Conservation (phyloP, 2,888 invertebrate genomes). For the Choristoneura rosaceana region DNA sequence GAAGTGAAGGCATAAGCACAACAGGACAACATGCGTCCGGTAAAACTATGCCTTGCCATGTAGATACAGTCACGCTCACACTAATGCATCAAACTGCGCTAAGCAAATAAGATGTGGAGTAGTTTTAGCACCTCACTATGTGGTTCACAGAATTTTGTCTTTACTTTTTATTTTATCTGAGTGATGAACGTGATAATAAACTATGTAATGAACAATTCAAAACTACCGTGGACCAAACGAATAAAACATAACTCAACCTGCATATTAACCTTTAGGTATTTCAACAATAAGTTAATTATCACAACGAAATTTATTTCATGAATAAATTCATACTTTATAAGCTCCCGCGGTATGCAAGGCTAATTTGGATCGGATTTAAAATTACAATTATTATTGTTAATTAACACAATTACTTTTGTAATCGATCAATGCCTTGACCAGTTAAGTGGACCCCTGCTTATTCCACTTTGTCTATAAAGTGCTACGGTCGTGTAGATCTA, state of each 20-base stretch:
- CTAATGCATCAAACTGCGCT: too few relatives aligned
- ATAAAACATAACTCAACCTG: neutral
- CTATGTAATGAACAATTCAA: neutral
- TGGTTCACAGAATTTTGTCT: too few relatives aligned
- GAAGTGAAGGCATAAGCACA: too few relatives aligned
- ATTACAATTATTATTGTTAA: slow-evolving; percentile 46
- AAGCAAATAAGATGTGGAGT: too few relatives aligned
- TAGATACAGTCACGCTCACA: too few relatives aligned
- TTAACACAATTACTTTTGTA: slow-evolving; percentile 54
- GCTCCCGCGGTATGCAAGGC: slow-evolving; percentile 11
- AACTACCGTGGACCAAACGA: neutral
- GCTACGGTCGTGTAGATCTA: slow-evolving; percentile 18
- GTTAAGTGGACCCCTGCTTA: slow-evolving; percentile 8
- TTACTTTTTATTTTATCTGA: too few relatives aligned
- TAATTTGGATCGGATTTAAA: slow-evolving; percentile 43
- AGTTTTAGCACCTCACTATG: too few relatives aligned
- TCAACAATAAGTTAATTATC: slow-evolving; percentile 5
- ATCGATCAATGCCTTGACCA: slow-evolving; percentile 46
- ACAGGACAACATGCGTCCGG: too few relatives aligned
- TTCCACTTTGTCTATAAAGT: slow-evolving; percentile 3
- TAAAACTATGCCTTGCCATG: too few relatives aligned
- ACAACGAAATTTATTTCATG: slow-evolving; percentile 8
- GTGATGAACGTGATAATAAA: too few relatives aligned
- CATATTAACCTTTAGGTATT: neutral
- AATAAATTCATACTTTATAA: slow-evolving; percentile 16